Evolutionary conservation across 2,797 vertebrate species (phyloP), one percentile per base, ranked within the genome.

Genomic region (Channallabes apus): DNA sequence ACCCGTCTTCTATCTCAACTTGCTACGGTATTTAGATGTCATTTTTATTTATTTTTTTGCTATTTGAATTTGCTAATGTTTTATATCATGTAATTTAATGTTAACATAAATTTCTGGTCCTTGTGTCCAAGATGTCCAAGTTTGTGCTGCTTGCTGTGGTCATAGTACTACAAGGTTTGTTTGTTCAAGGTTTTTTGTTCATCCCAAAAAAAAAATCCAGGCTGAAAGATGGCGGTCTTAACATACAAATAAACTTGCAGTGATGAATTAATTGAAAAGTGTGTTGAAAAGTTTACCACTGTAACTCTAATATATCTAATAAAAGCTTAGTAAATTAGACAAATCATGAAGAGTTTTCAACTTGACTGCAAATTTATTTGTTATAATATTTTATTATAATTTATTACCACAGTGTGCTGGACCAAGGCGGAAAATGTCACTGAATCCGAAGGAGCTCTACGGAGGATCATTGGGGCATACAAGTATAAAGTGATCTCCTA

Each of bases 81-180:
- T 61, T 59, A 22, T 51, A 27, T 51, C 3, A 27, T 65, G 32
- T 5, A 59, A 12, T 2, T 38, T 59, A 78, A 78, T 78, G 9
- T 61, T 41, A n/a, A 35, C 17, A 41, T 62, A 15, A 6, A 62
- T 38, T 65, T 12, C 51, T 41, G 7, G 18, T 80, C 12, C 2
- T 46, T 84, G 15, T 84, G 15, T 41, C n/a, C 67, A 65, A 89
- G 91, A 93, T 92, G 92, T 58, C 67, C 4, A 71, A 88, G 85
- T 46, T 71, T 14, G 35, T 64, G 35, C 1, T 89, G 58, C 68
- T 93, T 12, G 41, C 69, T 65, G 65, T 93, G 73, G 62, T 94
- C 41, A 71, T 94, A 17, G 82, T 92, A 1, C 77, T 92, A 72
- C 92, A 94, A 93, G 93, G 94, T 94, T 89, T 64, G 88, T 24